Evolutionary conservation across 1,140 invertebrate genomes (phyloP), one percentile per base, ranked within the genome.

Genomic region (Drosophila nasuta): DNA sequence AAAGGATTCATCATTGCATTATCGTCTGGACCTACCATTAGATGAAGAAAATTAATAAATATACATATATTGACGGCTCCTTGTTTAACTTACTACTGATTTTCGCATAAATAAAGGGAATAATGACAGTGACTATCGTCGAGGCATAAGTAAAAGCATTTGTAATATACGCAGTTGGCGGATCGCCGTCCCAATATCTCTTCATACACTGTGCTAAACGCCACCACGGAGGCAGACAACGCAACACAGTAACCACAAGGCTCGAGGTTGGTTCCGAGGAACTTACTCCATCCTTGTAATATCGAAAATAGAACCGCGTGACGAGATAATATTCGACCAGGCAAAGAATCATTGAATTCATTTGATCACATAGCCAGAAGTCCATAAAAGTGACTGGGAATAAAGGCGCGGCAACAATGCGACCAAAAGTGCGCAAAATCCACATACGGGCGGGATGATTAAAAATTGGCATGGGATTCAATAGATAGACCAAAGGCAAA

Each of bases 321-420:
- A 88, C 45, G 3, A 64, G 54, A 41, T 98, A 96, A 76, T 97
- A 95, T 92, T 98, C 97, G n/a, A 96, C 92, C 11, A 98, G 93
- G 2, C 96, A 95, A 1, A 95, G 94, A 3, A 94, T 94, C n/a
- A 98, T 91, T 72, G 96, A 97, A 87, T 96, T 97, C 28, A 98
- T 93, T 92, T 98, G 97, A 94, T 98, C 97, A 54, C 96, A 97
- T 25, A 98, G 94, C 97, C 97, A 98, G 93, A 98, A 98, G 93
- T 98, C 97, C 35, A 97, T 96, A 91, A 98, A 98, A 6, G 94
- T 95, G 5, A 98, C 97, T 82, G 95, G 94, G 71, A 96, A 96
- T 82, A 98, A 97, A 6, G 97, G 97, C 3, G 97, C 96, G 10
- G 94, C 93, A 57, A 97, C 81, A 51, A 97, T 95, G 38, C 96